A percentile compares a stretch with the other conserved stretches of the same genome.
Conservation (phyloP, 2,888 invertebrate species). For the Macrophya alboannulata region DNA sequence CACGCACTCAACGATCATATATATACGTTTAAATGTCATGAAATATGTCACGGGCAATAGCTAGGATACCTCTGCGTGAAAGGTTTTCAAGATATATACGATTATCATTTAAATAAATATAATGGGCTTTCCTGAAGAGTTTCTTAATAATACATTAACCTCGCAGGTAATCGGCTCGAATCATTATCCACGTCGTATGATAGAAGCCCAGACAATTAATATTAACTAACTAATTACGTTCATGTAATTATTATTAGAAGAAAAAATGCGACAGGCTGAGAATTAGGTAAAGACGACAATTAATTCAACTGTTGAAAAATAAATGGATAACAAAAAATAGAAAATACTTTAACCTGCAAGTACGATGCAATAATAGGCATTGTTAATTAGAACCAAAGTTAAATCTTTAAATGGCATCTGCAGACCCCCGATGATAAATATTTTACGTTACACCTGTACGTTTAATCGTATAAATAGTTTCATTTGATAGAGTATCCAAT, state of each 20-base stretch:
- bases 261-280: constrained; percentile 18
- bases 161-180: background rate
- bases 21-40: constrained; percentile 27
- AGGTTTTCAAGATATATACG: constrained; percentile 44
- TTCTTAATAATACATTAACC: background rate
- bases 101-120: constrained; percentile 38
- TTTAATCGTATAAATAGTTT: constrained; percentile 29
- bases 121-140: background rate
- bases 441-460: background rate
- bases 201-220: background rate
- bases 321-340: background rate
- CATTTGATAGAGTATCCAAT: constrained; percentile 27
- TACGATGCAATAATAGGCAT: background rate
- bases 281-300: background rate
- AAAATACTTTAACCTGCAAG: background rate
- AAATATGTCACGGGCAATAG: constrained; percentile 22
- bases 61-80: background rate
- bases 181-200: background rate
- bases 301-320: constrained; percentile 11
- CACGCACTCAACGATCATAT: constrained; percentile 24
- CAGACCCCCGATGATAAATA: background rate
- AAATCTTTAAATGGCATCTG: background rate
- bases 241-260: background rate
- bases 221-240: background rate
- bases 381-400: constrained; percentile 18